phyloP scores from a whole-genome alignment of 53 echinoderm and acorn worm species.

The Echinometra lucunter region DNA sequence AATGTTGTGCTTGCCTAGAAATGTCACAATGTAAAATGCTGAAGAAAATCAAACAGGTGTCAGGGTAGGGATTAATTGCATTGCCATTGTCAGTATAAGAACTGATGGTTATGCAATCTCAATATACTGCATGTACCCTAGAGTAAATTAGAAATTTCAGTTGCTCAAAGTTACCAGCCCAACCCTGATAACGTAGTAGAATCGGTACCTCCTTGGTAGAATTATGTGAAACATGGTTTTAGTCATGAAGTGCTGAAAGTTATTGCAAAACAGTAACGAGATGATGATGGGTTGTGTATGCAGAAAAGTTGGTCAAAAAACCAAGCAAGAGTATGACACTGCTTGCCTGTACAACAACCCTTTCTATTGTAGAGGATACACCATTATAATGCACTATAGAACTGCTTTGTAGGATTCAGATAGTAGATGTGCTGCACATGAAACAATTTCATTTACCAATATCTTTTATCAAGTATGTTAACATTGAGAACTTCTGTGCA shows the following conservation, averaged over 20 bases:
- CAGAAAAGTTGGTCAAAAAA: background rate
- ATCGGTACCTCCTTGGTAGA: too few species aligned
- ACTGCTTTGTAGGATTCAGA: constrained; percentile 2
- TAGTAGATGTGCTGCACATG: constrained; percentile 26
- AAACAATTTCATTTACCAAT: background rate
- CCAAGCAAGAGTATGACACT: background rate
- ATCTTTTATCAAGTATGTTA: background rate
- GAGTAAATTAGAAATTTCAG: background rate
- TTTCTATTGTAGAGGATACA: background rate
- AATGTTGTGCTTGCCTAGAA: background rate
- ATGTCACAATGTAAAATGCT: background rate
- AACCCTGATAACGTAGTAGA: background rate
- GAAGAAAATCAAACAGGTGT: background rate
- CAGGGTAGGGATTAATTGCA: background rate
- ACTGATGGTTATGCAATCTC: background rate
- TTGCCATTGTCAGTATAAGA: background rate
- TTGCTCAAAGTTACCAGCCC: background rate
- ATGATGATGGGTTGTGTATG: background rate
- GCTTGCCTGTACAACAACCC: background rate
- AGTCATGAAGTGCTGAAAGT: background rate
- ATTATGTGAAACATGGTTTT: background rate
- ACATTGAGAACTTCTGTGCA: background rate
- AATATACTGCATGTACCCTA: background rate
- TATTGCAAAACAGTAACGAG: background rate
- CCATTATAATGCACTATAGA: background rate